Evolutionary conservation across 92 coral and sea anemone genomes (phyloP), one percentile per base, ranked within the genome.

Genomic region (Siderastrea siderea): DNA sequence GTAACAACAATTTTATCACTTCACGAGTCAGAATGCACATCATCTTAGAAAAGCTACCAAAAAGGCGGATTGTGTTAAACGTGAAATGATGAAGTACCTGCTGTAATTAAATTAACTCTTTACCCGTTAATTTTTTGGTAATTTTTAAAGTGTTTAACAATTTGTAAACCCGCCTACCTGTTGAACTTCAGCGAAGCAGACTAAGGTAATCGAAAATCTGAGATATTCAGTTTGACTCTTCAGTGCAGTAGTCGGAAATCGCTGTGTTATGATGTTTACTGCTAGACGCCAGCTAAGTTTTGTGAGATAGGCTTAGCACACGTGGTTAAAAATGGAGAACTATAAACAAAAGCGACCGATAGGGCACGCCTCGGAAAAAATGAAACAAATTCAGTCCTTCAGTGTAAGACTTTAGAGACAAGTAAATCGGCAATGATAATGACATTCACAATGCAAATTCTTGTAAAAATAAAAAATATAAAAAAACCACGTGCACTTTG

Each of bases 401-500:
- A 75, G 69, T 85, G 53, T 85, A 47, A 75, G 87, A 87, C 73
- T 83, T 83, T 87, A 76, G 63, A 79, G 81, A 91, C 88, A 90
- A 91, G 79, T 68, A 77, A 81, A 85, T 60, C 87, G 78, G 64
- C 15, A 78, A 81, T 74, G 47, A 85, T 95, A 93, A 95, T 93
- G 87, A 77, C 88, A 47, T 71, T 86, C 82, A 86, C 94, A 91
- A 94, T 95, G 90, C 81, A 91, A 91, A 86, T 95, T 91, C 93
- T 82, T 75, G 88, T 87, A 73, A 75, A 26, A 26, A 26, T 26
- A 26, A 26, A 26, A 26, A 26, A 26, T 26, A 26, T 26, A 26
- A 26, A 79, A 77, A 90, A 87, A 91, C 84, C 98, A 95, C 98
- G 96, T 95, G 98, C 68, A 93, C 78, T 83, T 60, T 76, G 55